These are phyloP conservation scores for Rhabdornis inornatus DNA, from an alignment of 2,113 vertebrate genomes.

Conservation along the genomic window DNA sequence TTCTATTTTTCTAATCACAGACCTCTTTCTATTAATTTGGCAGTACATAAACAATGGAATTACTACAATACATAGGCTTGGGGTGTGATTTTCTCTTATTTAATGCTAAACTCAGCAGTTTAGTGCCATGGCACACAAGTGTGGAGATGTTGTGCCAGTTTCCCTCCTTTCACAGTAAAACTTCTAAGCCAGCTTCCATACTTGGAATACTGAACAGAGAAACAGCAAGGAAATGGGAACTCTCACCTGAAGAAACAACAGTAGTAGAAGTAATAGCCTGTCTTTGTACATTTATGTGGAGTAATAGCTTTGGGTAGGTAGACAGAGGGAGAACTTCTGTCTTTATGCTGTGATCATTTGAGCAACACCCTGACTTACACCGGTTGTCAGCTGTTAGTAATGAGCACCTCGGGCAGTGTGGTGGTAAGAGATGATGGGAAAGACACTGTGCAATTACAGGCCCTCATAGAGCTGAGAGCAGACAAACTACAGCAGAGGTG, in stretches of 20 bases:
- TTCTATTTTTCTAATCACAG: neutral
- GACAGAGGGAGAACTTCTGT: neutral
- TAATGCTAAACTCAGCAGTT: neutral
- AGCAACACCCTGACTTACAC: neutral
- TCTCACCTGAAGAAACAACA: neutral
- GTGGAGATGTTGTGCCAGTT: neutral
- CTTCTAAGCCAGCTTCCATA: neutral
- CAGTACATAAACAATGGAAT: neutral
- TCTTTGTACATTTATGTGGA: neutral
- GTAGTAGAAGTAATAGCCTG: neutral
- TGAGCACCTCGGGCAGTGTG: fast-evolving
- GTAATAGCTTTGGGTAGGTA: neutral
- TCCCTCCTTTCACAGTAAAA: neutral
- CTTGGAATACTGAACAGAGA: neutral
- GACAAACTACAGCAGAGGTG: neutral
- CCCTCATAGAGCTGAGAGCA: neutral
- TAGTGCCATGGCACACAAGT: neutral
- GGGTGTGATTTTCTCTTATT: neutral
- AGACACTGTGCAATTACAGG: neutral
- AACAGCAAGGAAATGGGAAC: neutral
- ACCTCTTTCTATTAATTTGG: neutral
- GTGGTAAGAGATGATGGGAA: neutral
- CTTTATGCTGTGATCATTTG: neutral
- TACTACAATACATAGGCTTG: neutral
- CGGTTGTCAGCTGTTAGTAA: neutral